Evolutionary conservation across 2,888 invertebrate genomes (phyloP).

Genomic region (Dasypolia templi): DNA sequence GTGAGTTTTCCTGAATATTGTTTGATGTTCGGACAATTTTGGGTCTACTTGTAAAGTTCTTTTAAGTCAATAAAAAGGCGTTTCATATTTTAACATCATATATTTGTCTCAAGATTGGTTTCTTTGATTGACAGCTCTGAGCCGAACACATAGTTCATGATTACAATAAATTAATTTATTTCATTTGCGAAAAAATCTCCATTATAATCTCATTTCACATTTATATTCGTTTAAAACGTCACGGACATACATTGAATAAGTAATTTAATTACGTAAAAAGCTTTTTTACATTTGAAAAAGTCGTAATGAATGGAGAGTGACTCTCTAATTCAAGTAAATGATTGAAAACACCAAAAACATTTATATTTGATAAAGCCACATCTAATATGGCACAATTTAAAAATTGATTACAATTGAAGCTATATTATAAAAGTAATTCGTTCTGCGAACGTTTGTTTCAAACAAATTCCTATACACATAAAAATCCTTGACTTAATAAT

Average conservation of each 20-base stretch:
- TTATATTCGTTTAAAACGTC: constrained; percentile 79
- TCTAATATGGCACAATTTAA: constrained; percentile 74
- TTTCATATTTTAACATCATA: constrained; percentile 75
- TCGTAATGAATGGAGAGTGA: constrained; percentile 62
- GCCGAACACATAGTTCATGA: constrained; percentile 77
- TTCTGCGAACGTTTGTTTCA: constrained; percentile 68
- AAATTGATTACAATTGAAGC: constrained; percentile 65
- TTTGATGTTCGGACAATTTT: neutral
- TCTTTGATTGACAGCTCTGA: constrained; percentile 80
- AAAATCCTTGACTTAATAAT: constrained; percentile 61
- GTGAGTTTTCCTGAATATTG: constrained; percentile 2
- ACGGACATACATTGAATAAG: constrained; percentile 69
- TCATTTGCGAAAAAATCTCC: constrained; percentile 60
- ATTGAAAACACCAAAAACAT: constrained; percentile 56
- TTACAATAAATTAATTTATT: constrained; percentile 67
- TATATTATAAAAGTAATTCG: constrained; percentile 64
- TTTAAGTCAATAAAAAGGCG: constrained; percentile 28
- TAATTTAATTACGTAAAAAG: constrained; percentile 76
- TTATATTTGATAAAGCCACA: constrained; percentile 66
- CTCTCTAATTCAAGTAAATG: constrained; percentile 60
- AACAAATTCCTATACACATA: constrained; percentile 65
- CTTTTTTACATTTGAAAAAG: constrained; percentile 65
- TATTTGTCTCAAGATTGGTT: constrained; percentile 75
- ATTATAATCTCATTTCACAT: constrained; percentile 62
- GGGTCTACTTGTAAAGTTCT: neutral